Evolutionary conservation across 2,113 vertebrate genomes (phyloP), one percentile per base, ranked within the genome.

Genomic region (Rhabdornis inornatus): DNA sequence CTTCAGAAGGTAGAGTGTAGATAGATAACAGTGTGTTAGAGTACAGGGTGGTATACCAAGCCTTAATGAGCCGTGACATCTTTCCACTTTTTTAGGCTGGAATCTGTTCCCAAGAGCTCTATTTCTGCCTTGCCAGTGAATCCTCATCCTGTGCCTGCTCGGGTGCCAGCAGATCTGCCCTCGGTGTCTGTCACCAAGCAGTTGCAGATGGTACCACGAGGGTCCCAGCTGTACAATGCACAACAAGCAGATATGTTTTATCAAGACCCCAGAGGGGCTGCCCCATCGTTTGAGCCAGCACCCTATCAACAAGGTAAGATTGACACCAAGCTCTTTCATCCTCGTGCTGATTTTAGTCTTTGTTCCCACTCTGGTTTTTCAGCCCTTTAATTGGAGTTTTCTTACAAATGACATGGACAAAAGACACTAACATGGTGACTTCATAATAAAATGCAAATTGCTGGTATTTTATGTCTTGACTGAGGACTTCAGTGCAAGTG

Each of bases 171-270:
- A 60, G 99, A 99, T 69, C 97, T 99, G 96, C 98, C 99, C 78
- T 93, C 98, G 1, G 97, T 99, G 93, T 97, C 98, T 42, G 98
- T 98, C 89, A 95, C 98, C 86, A 99, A 99, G 96, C 99, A 99
- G 83, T 96, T 99, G 93, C 97, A 99, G 20, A 98, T 99, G 93
- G 98, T 99, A 33, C 95, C 99, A 19, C 98, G 99, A 92, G 98
- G 98, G 31, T 99, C 99, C 22, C 98, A 98, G 45, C 30, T 99
- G 71, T 99, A 99, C 90, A 96, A 97, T 20, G 98, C 98, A 61
- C 98, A 98, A 40, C 98, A 98, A 81, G 85, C 98, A 42, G 99
- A 99, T 83, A 97, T 99, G 74, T 99, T 99, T 96, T 99, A 99
- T 82, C 97, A 97, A 8, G 99, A 99, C 59, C 95, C 98, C 64